These are phyloP conservation scores for Sebastes oblongus DNA, from an alignment of 2,797 vertebrate genomes.

Conservation along the genomic window DNA sequence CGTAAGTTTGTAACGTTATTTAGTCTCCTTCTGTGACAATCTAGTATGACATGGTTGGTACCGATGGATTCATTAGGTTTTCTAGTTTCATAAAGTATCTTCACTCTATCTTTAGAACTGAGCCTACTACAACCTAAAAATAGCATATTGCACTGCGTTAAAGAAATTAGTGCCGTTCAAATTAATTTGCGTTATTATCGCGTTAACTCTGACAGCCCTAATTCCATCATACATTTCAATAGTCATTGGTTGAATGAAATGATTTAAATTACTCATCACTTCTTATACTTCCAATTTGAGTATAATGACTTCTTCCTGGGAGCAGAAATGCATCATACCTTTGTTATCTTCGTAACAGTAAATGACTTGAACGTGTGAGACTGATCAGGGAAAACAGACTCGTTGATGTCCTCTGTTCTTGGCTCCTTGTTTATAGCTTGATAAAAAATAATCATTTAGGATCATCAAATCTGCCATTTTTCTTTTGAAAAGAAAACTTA, in stretches of 20 bases:
- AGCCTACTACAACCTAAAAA: too few species aligned
- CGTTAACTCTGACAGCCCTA: too few species aligned
- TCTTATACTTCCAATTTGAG: neutral
- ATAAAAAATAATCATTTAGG: neutral
- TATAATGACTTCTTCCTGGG: neutral
- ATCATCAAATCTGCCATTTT: neutral
- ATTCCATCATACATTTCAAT: too few species aligned
- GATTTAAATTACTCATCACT: neutral
- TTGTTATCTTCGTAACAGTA: neutral
- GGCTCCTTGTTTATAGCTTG: neutral
- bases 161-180: too few species aligned
- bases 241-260: neutral
- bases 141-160: too few species aligned
- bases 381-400: neutral
- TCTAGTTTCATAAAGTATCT: too few species aligned
- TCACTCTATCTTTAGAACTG: too few species aligned
- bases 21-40: too few species aligned
- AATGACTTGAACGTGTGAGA: slow-evolving; percentile 1
- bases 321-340: neutral
- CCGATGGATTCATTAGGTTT: too few species aligned
- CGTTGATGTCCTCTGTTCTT: neutral
- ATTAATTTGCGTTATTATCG: too few species aligned
- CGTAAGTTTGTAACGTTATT: too few species aligned
- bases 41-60: too few species aligned
- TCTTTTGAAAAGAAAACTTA: neutral